Conservation (phyloP, 2,888 invertebrate species). For the Dioctria linearis region DNA sequence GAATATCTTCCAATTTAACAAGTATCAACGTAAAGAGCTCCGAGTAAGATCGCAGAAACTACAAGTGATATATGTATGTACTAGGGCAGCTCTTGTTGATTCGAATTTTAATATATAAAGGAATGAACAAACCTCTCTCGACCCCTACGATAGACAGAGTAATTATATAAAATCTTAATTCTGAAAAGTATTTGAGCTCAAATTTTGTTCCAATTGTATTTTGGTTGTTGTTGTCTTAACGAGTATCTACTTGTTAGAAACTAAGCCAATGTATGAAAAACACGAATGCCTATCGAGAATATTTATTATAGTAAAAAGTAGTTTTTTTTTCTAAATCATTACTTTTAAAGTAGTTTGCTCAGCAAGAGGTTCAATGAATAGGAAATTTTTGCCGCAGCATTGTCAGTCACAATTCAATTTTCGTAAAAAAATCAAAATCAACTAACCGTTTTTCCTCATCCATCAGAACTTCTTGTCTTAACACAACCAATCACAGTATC, state of each 20-base stretch:
- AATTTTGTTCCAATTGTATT: slow-evolving; percentile 2
- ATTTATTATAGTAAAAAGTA: neutral
- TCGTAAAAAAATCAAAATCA: too few relatives aligned
- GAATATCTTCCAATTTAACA: too few relatives aligned
- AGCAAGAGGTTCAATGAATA: slow-evolving; percentile 31
- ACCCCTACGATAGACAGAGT: too few relatives aligned
- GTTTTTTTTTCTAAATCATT: slow-evolving; percentile 29
- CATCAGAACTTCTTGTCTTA: neutral
- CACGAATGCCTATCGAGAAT: neutral
- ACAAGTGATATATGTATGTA: too few relatives aligned
- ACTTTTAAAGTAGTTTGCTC: slow-evolving; percentile 22
- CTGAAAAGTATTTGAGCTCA: too few relatives aligned
- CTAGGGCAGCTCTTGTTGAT: too few relatives aligned
- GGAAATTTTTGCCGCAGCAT: neutral
- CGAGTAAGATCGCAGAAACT: too few relatives aligned
- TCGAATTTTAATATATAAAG: too few relatives aligned
- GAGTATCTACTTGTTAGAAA: slow-evolving; percentile 1
- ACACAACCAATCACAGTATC: slow-evolving; percentile 48
- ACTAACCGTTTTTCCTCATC: neutral
- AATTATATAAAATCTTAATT: too few relatives aligned
- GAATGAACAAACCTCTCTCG: too few relatives aligned
- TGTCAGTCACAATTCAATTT: neutral
- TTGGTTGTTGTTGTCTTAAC: slow-evolving; percentile 6
- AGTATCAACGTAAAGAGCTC: too few relatives aligned
- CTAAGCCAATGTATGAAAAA: slow-evolving; percentile 23